Conservation (phyloP, 2,113 vertebrate species). For the Entomyzon cyanotis region DNA sequence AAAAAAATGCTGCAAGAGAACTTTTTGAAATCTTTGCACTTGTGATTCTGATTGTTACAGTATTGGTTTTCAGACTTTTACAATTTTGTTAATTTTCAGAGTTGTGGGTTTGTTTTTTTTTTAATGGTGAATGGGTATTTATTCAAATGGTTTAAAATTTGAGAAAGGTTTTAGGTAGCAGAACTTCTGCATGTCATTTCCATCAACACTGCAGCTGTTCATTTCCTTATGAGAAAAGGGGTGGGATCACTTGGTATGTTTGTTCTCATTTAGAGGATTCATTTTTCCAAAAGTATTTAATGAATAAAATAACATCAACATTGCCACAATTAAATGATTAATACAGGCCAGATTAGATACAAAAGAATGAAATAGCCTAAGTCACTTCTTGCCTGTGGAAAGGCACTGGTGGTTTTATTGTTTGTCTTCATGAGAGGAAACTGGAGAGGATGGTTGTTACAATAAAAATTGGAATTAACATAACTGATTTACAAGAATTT, state of each 20-base stretch:
- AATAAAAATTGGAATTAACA: background rate
- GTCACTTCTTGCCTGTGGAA: background rate
- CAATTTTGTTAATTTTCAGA: background rate
- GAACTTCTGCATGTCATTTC: background rate
- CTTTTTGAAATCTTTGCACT: background rate
- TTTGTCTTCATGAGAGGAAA: background rate
- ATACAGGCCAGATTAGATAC: background rate
- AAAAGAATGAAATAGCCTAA: background rate
- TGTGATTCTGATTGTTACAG: background rate
- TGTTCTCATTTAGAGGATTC: background rate
- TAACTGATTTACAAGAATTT: background rate
- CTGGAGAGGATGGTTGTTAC: background rate
- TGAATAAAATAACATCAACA: background rate
- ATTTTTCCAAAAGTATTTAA: background rate
- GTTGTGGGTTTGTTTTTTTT: background rate
- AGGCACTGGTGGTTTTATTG: background rate
- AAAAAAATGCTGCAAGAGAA: rapidly evolving
- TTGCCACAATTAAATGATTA: background rate
- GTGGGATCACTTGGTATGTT: background rate
- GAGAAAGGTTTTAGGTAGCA: background rate
- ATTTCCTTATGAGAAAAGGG: background rate
- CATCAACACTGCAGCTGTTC: background rate
- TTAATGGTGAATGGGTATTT: background rate
- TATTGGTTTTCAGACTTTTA: background rate
- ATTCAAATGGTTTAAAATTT: background rate